phyloP scores from a whole-genome alignment of 2,797 vertebrate species.

The Chiroxiphia lanceolata region DNA sequence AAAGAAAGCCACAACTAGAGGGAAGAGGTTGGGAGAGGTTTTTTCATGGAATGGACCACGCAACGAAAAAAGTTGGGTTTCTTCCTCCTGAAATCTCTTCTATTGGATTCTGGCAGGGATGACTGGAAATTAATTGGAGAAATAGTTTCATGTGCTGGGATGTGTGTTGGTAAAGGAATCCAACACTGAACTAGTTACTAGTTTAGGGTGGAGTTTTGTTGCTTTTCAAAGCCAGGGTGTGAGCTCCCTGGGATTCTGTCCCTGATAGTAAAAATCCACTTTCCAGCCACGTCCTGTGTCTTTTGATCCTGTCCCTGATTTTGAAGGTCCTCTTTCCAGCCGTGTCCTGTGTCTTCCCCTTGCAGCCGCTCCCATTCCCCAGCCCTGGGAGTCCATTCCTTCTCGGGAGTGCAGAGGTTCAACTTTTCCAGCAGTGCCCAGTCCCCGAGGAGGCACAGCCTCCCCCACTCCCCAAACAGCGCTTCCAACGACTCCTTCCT shows the following conservation, averaged over 20 bases:
- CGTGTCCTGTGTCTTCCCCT: neutral
- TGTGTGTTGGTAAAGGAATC: neutral
- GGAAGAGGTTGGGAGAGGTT: neutral
- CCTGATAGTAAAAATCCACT: neutral
- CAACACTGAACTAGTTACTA: neutral
- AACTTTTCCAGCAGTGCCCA: conserved; percentile 85
- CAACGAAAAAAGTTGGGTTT: neutral
- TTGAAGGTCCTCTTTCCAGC: neutral
- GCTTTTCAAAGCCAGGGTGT: neutral
- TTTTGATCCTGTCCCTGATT: neutral
- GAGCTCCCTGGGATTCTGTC: neutral
- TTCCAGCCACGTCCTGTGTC: too few species aligned
- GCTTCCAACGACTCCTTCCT: conserved; percentile 82
- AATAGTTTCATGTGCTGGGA: neutral
- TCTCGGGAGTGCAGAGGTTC: conserved; percentile 90
- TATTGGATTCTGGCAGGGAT: neutral
- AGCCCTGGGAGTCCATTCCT: conserved; percentile 90
- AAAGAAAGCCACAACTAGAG: neutral
- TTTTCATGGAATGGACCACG: neutral
- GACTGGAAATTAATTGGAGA: neutral
- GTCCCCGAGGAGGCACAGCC: conserved; percentile 81
- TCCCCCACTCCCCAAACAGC: conserved; percentile 84
- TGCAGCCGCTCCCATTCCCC: conserved; percentile 94
- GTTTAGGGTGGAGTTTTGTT: neutral
- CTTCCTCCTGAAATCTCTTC: neutral